Percentiles rank a stretch among this genome's conserved stretches.
phyloP scores from a whole-genome alignment of 2,113 vertebrate genomes.

The Crocuta crocuta region DNA sequence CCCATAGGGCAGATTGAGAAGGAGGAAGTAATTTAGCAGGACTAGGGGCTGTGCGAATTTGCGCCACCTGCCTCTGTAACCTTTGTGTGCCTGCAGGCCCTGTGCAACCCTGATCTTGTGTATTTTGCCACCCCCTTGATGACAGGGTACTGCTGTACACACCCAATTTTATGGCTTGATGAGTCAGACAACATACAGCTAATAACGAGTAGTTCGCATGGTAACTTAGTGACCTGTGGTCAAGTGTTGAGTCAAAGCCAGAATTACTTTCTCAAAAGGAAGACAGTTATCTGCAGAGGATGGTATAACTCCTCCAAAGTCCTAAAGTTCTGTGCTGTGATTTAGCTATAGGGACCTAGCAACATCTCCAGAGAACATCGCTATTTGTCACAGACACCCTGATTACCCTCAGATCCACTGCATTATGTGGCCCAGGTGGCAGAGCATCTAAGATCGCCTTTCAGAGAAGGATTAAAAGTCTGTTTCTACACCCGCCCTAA shows the following conservation, averaged over 20 bases:
- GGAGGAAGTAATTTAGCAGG: background rate
- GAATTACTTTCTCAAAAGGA: constrained; percentile 54
- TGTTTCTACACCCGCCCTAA: background rate
- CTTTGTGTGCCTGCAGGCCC: constrained; percentile 23
- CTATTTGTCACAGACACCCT: background rate
- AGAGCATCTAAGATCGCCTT: background rate
- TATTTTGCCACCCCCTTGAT: constrained; percentile 1
- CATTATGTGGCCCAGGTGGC: background rate
- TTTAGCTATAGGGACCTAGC: background rate
- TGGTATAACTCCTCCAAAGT: background rate
- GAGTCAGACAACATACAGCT: constrained; percentile 24
- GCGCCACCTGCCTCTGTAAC: background rate
- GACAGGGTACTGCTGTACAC: background rate
- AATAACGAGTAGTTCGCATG: constrained; percentile 32
- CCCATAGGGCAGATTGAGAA: background rate
- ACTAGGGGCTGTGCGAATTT: background rate
- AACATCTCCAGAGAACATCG: background rate
- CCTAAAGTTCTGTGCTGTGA: background rate
- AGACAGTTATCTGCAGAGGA: background rate
- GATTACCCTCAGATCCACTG: background rate
- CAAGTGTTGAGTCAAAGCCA: constrained; percentile 47
- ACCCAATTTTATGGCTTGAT: constrained; percentile 38
- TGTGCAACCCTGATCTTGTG: background rate
- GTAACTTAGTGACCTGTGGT: constrained; percentile 42
- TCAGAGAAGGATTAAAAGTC: constrained; percentile 17